phyloP scores from a whole-genome alignment of 2,113 vertebrate species.

The Rhinoptilus africanus region DNA sequence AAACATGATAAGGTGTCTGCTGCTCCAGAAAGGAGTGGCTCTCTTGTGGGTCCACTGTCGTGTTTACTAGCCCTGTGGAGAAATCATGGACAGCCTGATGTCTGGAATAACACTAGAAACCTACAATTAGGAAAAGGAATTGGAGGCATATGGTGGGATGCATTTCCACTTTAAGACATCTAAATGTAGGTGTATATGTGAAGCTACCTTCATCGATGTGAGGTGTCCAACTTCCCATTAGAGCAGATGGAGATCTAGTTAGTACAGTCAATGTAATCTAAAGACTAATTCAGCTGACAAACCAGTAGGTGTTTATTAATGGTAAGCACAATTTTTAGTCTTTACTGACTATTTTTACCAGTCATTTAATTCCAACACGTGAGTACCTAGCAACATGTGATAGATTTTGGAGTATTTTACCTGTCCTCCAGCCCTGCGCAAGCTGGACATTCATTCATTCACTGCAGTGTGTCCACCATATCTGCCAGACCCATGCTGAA shows the following conservation, averaged over 20 bases:
- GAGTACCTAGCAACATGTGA: neutral
- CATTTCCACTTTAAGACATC: neutral
- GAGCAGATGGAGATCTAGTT: neutral
- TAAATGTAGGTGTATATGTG: neutral
- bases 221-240: neutral
- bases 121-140: neutral
- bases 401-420: neutral
- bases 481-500: neutral
- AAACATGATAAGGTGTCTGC: neutral
- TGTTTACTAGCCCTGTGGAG: neutral
- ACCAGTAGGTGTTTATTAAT: neutral
- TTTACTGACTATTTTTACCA: neutral
- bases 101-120: neutral
- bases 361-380: neutral
- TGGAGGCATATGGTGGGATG: neutral
- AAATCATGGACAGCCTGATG: fast-evolving
- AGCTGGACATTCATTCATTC: too few relatives aligned
- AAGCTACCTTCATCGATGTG: neutral
- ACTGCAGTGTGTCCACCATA: neutral
- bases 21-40: neutral
- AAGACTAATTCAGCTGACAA: neutral
- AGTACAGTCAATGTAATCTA: neutral
- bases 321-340: neutral
- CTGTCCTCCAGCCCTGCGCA: neutral
- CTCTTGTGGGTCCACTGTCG: fast-evolving